These are phyloP conservation scores for Donacobius atricapilla DNA, from an alignment of 2,113 vertebrate species.

Conservation along the genomic window DNA sequence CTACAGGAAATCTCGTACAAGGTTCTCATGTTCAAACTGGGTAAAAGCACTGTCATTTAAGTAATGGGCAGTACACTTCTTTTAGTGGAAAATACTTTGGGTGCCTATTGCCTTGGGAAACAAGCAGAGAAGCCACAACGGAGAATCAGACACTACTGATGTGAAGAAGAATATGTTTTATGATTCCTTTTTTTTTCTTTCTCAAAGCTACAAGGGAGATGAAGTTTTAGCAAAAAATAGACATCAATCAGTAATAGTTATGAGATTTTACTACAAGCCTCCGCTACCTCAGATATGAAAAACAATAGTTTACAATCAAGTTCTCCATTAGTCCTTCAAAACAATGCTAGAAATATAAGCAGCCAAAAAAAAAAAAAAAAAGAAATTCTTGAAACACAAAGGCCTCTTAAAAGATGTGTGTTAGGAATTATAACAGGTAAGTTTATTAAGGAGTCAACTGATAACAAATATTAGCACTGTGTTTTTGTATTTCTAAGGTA, in stretches of 20 bases:
- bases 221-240: neutral
- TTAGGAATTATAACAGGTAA: neutral
- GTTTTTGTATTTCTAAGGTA: neutral
- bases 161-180: constrained; percentile 18
- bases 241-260: neutral
- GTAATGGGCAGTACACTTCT: constrained; percentile 20
- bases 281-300: neutral
- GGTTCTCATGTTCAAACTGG: constrained; percentile 27
- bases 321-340: neutral
- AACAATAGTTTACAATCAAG: neutral
- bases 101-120: constrained; percentile 4
- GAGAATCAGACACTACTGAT: neutral
- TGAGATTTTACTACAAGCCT: neutral
- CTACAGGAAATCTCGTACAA: neutral
- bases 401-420: rapidly evolving
- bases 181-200: neutral
- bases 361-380: neutral
- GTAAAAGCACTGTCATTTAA: constrained; percentile 54
- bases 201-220: neutral
- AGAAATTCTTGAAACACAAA: neutral
- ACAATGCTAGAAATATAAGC: neutral
- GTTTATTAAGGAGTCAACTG: neutral
- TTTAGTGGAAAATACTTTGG: constrained; percentile 8
- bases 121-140: neutral
- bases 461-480: neutral